Percentiles rank a stretch among this genome's conserved stretches.
These are phyloP conservation scores for Mesocricetus auratus DNA, from an alignment of 2,113 vertebrate genomes.

Conservation along the genomic window DNA sequence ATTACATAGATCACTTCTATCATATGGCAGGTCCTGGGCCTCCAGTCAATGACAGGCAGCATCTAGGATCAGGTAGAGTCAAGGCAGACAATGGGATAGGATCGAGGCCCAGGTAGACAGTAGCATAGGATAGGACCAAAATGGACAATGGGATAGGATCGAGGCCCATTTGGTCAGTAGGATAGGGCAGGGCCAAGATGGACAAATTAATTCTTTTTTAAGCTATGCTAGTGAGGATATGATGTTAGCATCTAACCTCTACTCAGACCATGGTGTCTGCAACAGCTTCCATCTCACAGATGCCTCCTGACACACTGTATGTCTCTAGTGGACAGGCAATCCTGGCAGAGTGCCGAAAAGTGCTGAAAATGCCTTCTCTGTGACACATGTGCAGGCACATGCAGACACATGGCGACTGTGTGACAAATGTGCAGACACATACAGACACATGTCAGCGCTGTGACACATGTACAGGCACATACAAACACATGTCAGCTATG, in stretches of 20 bases:
- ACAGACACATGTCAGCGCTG: no score
- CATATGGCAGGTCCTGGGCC: not conserved
- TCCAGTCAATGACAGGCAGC: not conserved
- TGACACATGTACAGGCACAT: not conserved
- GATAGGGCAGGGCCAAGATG: not conserved
- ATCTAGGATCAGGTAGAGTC: not conserved
- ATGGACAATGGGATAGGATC: not conserved
- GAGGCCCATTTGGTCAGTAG: not conserved
- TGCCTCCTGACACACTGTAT: not conserved
- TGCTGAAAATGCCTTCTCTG: not conserved
- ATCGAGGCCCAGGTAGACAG: not conserved
- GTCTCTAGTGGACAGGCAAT: not conserved
- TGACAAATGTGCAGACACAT: not conserved
- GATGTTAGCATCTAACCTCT: not conserved
- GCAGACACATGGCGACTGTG: no score
- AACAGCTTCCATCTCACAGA: not conserved
- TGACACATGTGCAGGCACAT: not conserved
- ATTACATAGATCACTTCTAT: not conserved
- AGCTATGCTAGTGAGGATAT: not conserved
- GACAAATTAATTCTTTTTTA: not conserved
- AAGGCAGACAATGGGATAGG: not conserved
- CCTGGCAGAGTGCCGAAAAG: not conserved
- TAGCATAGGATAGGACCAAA: not conserved
- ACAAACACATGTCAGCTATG: no score
- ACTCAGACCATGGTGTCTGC: not conserved